Percentiles rank a stretch among this genome's conserved stretches.
These are phyloP conservation scores for Oreochromis niloticus DNA, from an alignment of 2,113 vertebrate genomes.

Conservation along the genomic window DNA sequence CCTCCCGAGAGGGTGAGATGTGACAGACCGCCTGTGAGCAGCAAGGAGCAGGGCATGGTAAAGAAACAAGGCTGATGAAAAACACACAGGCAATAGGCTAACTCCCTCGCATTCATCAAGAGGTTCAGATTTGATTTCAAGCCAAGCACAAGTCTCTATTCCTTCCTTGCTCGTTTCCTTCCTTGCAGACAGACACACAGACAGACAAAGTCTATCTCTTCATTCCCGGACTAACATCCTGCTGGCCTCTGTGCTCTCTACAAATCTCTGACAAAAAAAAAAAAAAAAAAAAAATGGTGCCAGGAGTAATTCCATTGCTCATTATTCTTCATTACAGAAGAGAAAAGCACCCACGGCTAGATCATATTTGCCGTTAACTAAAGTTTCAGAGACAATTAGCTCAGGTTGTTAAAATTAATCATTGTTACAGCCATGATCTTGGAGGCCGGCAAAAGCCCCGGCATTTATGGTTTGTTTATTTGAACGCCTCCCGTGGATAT, in stretches of 20 bases:
- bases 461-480: constrained; percentile 69
- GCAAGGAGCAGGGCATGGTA: constrained; percentile 1
- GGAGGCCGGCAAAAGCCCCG: constrained; percentile 37
- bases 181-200: constrained; percentile 34
- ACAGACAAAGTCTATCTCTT: constrained; percentile 38
- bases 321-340: constrained; percentile 66
- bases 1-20: constrained; percentile 5
- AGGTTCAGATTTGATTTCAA: constrained; percentile 49
- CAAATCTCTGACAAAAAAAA: constrained; percentile 19
- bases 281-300: constrained; percentile 15
- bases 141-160: constrained; percentile 45
- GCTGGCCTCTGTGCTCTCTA: constrained; percentile 20
- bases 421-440: constrained; percentile 58
- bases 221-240: constrained; percentile 40
- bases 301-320: constrained; percentile 53
- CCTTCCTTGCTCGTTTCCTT: constrained; percentile 45
- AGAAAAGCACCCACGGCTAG: constrained; percentile 56
- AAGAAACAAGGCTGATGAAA: constrained; percentile 14
- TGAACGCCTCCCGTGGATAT: constrained; percentile 53
- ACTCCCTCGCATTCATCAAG: constrained; percentile 42
- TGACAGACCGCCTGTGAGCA: constrained; percentile 11
- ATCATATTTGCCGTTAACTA: constrained; percentile 72
- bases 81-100: constrained; percentile 28
- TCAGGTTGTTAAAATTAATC: constrained; percentile 73
- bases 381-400: constrained; percentile 72